Base-by-base conservation (phyloP, 2,113 vertebrate genomes). In the Condylura cristata region DNA sequence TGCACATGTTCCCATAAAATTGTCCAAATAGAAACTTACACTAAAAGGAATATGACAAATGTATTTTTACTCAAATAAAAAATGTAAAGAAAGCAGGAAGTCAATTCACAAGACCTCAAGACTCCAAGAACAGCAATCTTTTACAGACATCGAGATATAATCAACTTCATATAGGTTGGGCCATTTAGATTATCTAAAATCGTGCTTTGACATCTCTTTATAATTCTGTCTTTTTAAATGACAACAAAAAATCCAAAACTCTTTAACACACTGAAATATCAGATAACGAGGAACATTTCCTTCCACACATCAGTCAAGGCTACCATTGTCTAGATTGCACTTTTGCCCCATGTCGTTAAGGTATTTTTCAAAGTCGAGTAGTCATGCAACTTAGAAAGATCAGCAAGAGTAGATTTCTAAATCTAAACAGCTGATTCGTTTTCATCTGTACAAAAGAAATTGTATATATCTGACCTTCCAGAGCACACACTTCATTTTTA, bases 331-430 rank as follows among this genome's bases (percentile, higher is more conserved):
- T 78, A 96, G 96, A 96, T 94, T 96, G 76, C 97, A 90, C 96
- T 97, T 97, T 97, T 90, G 83, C 89, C 98, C 97, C 97, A 63
- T 97, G 97, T 98, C 98, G 97, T 98, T 96, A 96, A 92, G 98
- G 98, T 98, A 98, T 97, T 98, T 98, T 98, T 97, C 97, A 97
- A 97, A 98, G 98, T 99, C 98, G 99, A 99, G 99, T 99, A 99
- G 98, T 98, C 99, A 99, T 99, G 99, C 98, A 98, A 98, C 98
- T 99, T 98, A 99, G 98, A 98, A 99, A 99, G 97, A 99, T 98
- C 98, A 98, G 98, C 98, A 98, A 98, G 98, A 99, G 98, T 98
- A 98, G 97, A 98, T 98, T 98, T 98, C 98, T 99, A 98, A 98
- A 99, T 98, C 99, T 99, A 99, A 98, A 99, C 99, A 99, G 99